Percentiles rank a stretch among this genome's conserved stretches.
These are phyloP conservation scores for Agrypnus murinus DNA, from an alignment of 2,888 invertebrate genomes.

Conservation along the genomic window DNA sequence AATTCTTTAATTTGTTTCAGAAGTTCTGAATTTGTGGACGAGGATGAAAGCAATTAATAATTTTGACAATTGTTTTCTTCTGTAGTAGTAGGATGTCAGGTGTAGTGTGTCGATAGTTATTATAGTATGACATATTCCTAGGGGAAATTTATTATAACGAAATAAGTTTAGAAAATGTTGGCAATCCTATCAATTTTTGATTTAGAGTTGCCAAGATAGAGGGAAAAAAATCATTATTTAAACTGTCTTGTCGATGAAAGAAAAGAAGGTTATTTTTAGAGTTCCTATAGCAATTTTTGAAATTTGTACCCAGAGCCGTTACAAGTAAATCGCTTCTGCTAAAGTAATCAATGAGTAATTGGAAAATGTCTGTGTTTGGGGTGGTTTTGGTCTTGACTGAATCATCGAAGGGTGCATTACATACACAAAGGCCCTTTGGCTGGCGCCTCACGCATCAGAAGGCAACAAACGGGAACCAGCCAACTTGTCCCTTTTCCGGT, in stretches of 20 bases:
- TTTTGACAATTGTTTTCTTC: background rate
- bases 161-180: conserved; percentile 17
- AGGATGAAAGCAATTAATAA: too few relatives aligned
- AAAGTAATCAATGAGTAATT: conserved; percentile 6
- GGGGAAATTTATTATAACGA: conserved; percentile 15
- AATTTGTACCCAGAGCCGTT: too few relatives aligned
- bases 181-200: conserved; percentile 32
- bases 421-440: conserved; percentile 43
- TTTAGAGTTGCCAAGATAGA: conserved; percentile 19
- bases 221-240: conserved; percentile 27
- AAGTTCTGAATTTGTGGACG: background rate
- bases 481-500: conserved; percentile 35
- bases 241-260: conserved; percentile 16
- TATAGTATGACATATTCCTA: background rate
- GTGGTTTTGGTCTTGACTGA: conserved; percentile 28
- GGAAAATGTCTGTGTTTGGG: conserved; percentile 4
- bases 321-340: background rate
- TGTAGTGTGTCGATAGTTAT: too few relatives aligned
- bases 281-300: too few relatives aligned
- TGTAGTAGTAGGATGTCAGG: too few relatives aligned
- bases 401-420: conserved; percentile 39
- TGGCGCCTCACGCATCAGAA: conserved; percentile 54
- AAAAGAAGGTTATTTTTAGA: background rate
- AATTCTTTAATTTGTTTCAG: background rate
- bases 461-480: too few relatives aligned